Evolutionary conservation across 2,888 invertebrate genomes (phyloP), one percentile per base, ranked within the genome.

Genomic region (Rhopalosiphum nymphaeae): DNA sequence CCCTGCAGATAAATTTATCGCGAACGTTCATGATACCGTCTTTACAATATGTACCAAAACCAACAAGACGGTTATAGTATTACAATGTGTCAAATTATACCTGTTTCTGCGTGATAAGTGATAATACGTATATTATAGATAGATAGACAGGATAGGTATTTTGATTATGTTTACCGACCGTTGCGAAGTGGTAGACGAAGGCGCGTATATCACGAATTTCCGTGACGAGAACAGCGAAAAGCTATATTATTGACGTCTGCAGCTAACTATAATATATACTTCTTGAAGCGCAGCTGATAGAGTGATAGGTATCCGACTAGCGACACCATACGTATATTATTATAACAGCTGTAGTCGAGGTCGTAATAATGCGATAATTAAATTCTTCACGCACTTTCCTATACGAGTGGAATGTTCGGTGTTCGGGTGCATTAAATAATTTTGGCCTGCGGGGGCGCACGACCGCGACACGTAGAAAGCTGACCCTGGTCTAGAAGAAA

Each of bases 401-500:
- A 26, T 42, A 42, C 42, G 42, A 44, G 42, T 85, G 42, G 85
- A 78, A 78, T 26, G 56, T 10, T 46, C 49, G 11, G 46, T 1
- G 61, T 26, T 7, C 44, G 61, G 67, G 46, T 13, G 46, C 36
- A 42, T 61, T 78, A 26, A 56, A 84, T 42, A 91, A 91, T 91
- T 91, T 84, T 16, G 29, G 29, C 91, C 91, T 42, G 42, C 42
- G 91, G 91, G 84, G 49, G 36, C 16, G 49, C n/a, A 36, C 46
- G 90, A 90, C 90, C 90, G 49, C 46, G 46, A 61, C 78, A 86
- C 88, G 42, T 36, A 91, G 91, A 91, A 91, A 91, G 91, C 53
- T 85, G 91, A 91, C 91, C 91, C 84, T 84, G 91, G 91, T 91
- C 91, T 42, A 9, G 53, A 91, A 91, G 91, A 91, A 91, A 91